Evolutionary conservation across 2,888 invertebrate genomes (phyloP).

Genomic region (Heliconius sara): DNA sequence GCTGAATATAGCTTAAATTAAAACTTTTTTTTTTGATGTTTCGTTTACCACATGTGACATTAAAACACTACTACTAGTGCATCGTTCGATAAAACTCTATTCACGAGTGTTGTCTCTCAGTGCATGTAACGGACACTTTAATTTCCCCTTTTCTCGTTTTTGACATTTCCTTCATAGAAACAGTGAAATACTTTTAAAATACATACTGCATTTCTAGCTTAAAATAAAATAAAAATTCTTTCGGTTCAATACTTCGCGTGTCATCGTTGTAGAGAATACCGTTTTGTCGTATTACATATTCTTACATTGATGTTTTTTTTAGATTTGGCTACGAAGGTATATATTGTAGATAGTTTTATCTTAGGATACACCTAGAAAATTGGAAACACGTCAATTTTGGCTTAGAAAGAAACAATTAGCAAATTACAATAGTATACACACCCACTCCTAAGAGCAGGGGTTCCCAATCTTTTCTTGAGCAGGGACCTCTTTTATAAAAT

Average conservation of each 20-base stretch:
- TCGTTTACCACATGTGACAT: constrained; percentile 25
- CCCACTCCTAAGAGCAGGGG: no score
- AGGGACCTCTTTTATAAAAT: no score
- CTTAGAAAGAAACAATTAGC: no score
- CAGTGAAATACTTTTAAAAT: constrained; percentile 20
- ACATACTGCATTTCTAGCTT: constrained; percentile 3
- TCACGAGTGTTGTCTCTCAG: constrained; percentile 20
- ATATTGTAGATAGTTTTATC: no score
- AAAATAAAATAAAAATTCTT: constrained; percentile 2
- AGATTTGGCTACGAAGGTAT: no score
- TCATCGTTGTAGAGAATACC: neutral
- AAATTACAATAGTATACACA: no score
- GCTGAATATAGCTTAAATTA: neutral
- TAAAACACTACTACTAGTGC: neutral
- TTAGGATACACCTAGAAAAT: no score
- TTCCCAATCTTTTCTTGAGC: no score
- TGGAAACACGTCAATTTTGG: no score
- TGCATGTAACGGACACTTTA: constrained; percentile 37
- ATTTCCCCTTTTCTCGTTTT: constrained; percentile 37
- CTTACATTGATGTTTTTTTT: no score
- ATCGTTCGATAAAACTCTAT: neutral
- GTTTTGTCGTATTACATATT: no score
- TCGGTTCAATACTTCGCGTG: neutral
- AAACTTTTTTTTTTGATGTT: neutral
- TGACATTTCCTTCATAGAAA: constrained; percentile 23